A percentile compares a stretch with the other conserved stretches of the same genome.
These are phyloP conservation scores for Zaprionus bogoriensis DNA, from an alignment of 2,888 invertebrate species.

Conservation along the genomic window DNA sequence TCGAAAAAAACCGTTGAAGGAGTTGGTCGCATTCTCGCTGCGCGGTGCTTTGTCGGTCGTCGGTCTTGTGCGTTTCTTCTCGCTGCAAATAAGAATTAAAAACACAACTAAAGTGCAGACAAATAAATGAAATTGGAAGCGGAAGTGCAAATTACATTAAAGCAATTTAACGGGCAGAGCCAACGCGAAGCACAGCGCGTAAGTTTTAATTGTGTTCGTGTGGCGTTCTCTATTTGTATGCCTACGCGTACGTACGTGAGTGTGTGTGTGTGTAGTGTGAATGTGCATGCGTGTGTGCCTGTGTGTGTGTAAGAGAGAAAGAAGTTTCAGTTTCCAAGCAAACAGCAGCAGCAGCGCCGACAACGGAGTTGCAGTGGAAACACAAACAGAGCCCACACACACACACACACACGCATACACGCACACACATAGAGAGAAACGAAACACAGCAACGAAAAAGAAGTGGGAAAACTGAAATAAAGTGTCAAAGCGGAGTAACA, in stretches of 20 bases:
- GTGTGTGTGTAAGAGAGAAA: constrained; percentile 61
- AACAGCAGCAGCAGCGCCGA: constrained; percentile 38
- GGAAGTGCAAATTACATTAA: constrained; percentile 29
- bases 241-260: constrained; percentile 11
- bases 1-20: constrained; percentile 31
- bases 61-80: constrained; percentile 56
- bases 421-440: constrained; percentile 11
- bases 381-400: constrained; percentile 59
- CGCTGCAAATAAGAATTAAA: constrained; percentile 54
- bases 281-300: constrained; percentile 18
- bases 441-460: constrained; percentile 43
- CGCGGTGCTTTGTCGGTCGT: constrained; percentile 31
- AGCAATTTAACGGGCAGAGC: constrained; percentile 15
- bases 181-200: constrained; percentile 42
- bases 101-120: constrained; percentile 32
- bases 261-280: constrained; percentile 27
- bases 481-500: constrained; percentile 60
- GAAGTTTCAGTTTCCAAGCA: constrained; percentile 68
- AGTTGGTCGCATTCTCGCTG: constrained; percentile 45
- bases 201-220: constrained; percentile 49
- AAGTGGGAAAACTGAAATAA: constrained; percentile 61
- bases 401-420: constrained; percentile 12
- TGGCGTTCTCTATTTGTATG: constrained; percentile 29
- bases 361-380: constrained; percentile 68
- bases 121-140: constrained; percentile 39